phyloP scores from a whole-genome alignment of 2,797 vertebrate genomes.

The Oreochromis grahami region DNA sequence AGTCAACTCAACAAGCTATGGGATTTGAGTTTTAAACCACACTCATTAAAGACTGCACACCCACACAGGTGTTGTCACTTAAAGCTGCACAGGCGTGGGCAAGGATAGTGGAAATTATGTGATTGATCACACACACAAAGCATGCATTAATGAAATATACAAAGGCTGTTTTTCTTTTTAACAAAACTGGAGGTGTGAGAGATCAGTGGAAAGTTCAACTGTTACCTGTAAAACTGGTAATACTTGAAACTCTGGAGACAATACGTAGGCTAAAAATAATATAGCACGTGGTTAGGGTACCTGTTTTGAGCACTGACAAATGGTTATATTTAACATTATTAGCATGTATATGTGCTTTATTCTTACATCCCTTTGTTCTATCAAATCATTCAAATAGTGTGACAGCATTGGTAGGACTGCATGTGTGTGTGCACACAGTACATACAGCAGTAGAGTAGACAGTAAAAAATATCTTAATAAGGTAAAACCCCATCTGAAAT shows the following conservation, averaged over 20 bases:
- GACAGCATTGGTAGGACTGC: background rate
- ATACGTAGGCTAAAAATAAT: background rate
- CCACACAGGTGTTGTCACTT: background rate
- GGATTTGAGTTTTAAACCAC: background rate
- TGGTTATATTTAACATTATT: background rate
- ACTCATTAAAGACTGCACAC: background rate
- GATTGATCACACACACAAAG: background rate
- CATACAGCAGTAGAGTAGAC: background rate
- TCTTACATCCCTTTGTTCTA: background rate
- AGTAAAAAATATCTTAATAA: background rate
- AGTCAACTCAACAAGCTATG: background rate
- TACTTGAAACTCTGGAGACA: background rate
- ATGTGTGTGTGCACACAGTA: background rate
- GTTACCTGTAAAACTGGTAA: background rate
- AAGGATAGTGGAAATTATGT: background rate
- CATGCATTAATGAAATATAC: background rate
- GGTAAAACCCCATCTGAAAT: background rate
- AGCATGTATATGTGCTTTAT: background rate
- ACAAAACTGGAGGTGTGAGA: background rate
- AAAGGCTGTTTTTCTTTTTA: background rate
- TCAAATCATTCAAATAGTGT: background rate
- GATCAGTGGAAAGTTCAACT: background rate
- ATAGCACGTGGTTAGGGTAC: background rate
- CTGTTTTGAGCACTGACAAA: background rate
- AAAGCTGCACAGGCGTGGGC: background rate